Evolutionary conservation across 2,113 vertebrate genomes (phyloP), one percentile per base, ranked within the genome.

Genomic region (Bucco capensis): DNA sequence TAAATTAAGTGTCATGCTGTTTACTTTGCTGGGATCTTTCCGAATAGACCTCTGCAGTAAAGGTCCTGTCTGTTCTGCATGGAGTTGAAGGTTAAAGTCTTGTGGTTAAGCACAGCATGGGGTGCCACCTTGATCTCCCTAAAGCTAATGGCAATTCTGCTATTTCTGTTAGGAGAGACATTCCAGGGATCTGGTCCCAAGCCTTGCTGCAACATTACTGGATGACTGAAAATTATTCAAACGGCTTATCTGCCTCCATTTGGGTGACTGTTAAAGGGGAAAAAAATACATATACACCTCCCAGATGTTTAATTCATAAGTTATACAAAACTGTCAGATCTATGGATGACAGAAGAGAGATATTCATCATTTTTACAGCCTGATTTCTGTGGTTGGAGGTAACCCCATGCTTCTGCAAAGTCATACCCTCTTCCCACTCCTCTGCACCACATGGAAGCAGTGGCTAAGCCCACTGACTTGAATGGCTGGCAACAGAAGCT

Each of bases 1-100:
- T 96, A 97, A 96, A 96, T 93, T 96, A 96, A 95, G 94, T 94
- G 95, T 91, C 80, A 96, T 2, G 3, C 88, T 92, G 85, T 95
- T 96, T 96, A 95, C 91, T 95, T 86, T 92, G 76, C 49, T 1
- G 0, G 79, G 87, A 92, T 90, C 94, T 92, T 93, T 79, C 73
- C 24, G 1, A 74, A 27, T 91, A 90, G 83, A 62, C 86, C 91
- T 93, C 83, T 90, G 83, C 23, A 4, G 69, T 30, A 77, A 84
- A 89, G 88, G 82, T 95, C 85, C 80, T 74, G 76, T 42, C 83
- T 92, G 79, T 50, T 85, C 65, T 76, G 46, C 50, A 14, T 30
- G 42, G 57, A 92, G 54, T 44, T 93, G 75, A 92, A 90, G 66
- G 93, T 72, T 82, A 50, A 88, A 90, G 53, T 57, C 57, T 72